Base-by-base conservation (phyloP, 2,888 invertebrate genomes). In the Polymixis flavicincta region DNA sequence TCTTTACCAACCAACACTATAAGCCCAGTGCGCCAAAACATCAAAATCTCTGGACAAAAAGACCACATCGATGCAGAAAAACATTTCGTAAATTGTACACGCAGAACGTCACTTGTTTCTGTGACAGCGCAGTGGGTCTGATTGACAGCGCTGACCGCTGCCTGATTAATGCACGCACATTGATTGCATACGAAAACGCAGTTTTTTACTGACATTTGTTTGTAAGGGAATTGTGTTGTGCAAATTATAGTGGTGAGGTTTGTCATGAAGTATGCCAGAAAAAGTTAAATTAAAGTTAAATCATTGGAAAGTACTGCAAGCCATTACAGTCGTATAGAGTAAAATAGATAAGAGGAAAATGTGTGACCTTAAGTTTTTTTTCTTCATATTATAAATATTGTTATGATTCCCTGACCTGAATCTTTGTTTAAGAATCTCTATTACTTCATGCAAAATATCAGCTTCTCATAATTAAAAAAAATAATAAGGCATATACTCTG, bases 141-240 rank as follows among this genome's bases (percentile, higher is more conserved):
- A 83, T 83, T 87, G 87, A 88, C 88, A 87, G 77, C 68, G 48
- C 74, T 75, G 85, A 80, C 87, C 80, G 78, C 82, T 65, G 60
- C 54, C 82, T 87, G 87, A 87, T 87, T 88, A 88, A 87, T 88
- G 82, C 68, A 72, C 87, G 74, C 71, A 74, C 80, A 78, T 69
- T 80, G 82, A 77, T 82, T 82, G 86, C 84, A 86, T 85, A 87
- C 84, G 42, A 76, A 86, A 79, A 76, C 52, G 50, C 54, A 54
- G 67, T 63, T 82, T 76, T 76, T 84, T 77, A 68, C 64, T 70
- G 77, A 32, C 67, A 76, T 66, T 76, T 80, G 63, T 77, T 85
- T 77, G 52, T 61, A 55, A 70, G 25, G 50, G 67, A 45, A 73
- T 68, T 64, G n/a, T 42, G 37, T 5, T 55, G 57, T 63, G 61